Base-by-base conservation (phyloP, 2,113 vertebrate genomes). In the Tupaia chinensis region DNA sequence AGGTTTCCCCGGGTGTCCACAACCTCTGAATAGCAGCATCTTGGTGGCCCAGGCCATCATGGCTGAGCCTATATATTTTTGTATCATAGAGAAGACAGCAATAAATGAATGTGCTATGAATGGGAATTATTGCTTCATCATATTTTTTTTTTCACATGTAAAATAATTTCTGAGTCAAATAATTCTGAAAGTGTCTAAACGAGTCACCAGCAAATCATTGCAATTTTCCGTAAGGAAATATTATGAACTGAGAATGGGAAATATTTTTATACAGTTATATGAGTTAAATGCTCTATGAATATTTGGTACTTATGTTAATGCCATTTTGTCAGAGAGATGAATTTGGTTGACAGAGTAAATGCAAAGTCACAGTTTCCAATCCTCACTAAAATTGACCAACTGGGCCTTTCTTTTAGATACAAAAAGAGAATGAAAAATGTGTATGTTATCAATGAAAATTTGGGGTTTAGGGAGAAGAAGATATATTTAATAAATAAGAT, bases 121-220 rank as follows among this genome's bases (percentile, higher is more conserved):
- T 63, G 7, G 74, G 54, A 95, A 60, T 53, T 77, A 29, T 9
- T 53, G 9, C 15, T 78, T 73, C 34, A 19, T 6, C 23, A 56
- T 76, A 72, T 20, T n/a, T 12, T 76, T 92, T 92, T 91, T 79
- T 74, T 83, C 11, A 70, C 53, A 20, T n/a, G 93, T 78, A 90
- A 90, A 91, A 58, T 89, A 29, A 85, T 91, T 82, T 73, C 20
- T 87, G 8, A 86, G 53, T 13, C 56, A 87, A 92, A 53, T 70
- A 84, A 94, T 72, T 74, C 7, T 87, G 17, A 65, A 81, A 80
- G 27, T 69, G 10, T n/a, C 7, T 58, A 84, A 80, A 77, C 74
- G 68, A 88, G 22, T 74, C 53, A 20, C 65, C 76, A 83, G n/a
- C 5, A 65, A 54, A 72, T n/a, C 20, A 61, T 32, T 78, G 3